Percentiles rank a stretch among this genome's conserved stretches.
phyloP scores from a whole-genome alignment of 64 coral and sea anemone species.

The Actinia tenebrosa region DNA sequence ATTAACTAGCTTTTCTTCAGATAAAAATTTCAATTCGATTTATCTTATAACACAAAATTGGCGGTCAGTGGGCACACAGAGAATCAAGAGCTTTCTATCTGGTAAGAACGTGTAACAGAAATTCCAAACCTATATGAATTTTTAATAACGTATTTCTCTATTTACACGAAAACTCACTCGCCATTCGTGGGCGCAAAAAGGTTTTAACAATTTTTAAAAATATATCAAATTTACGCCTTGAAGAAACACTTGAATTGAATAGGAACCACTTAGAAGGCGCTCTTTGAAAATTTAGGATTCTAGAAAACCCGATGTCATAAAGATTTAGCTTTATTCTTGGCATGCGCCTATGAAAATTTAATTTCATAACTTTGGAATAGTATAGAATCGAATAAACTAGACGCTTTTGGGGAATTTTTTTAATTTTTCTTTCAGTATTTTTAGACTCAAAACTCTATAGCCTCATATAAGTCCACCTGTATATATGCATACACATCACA shows the following conservation, averaged over 20 bases:
- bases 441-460: no score
- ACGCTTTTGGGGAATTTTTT: no score
- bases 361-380: neutral
- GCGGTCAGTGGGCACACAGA: neutral
- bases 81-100: neutral
- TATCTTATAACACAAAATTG: neutral
- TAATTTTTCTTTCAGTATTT: no score
- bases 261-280: neutral
- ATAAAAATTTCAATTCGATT: neutral
- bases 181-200: neutral
- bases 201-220: neutral
- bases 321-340: neutral
- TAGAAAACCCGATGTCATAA: neutral
- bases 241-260: neutral
- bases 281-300: neutral
- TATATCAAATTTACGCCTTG: neutral
- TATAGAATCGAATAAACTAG: no score
- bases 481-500: no score
- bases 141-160: neutral
- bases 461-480: no score
- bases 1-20: no score
- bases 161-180: neutral
- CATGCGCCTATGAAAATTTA: neutral
- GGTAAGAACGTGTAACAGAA: neutral
- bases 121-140: neutral